A percentile compares a stretch with the other conserved stretches of the same genome.
phyloP scores from a whole-genome alignment of 2,797 vertebrate genomes.

The Harpagifer antarcticus region DNA sequence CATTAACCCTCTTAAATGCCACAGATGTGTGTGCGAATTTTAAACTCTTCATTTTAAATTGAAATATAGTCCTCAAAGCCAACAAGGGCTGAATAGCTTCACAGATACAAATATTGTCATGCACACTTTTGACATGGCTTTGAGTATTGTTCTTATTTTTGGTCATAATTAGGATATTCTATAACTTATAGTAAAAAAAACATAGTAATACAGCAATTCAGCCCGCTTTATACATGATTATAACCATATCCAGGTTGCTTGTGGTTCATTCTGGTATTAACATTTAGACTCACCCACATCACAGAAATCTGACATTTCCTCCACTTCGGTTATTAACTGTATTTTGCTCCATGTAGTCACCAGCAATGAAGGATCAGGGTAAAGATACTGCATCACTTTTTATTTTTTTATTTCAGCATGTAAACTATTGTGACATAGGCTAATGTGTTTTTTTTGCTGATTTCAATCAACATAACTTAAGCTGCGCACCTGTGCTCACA shows the following conservation, averaged over 20 bases:
- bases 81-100: too few relatives aligned
- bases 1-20: background rate
- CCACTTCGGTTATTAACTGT: background rate
- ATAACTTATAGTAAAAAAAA: background rate
- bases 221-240: too few relatives aligned
- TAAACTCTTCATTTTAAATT: background rate
- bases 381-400: background rate
- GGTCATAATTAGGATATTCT: conserved; percentile 10
- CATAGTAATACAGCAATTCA: background rate
- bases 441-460: background rate
- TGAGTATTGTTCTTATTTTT: conserved; percentile 12
- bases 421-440: background rate
- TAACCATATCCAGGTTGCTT: background rate
- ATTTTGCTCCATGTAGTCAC: background rate
- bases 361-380: background rate
- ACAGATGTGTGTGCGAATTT: too few relatives aligned
- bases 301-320: conserved; percentile 6
- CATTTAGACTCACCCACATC: background rate
- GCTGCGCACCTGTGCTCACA: background rate
- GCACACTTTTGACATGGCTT: background rate
- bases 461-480: background rate
- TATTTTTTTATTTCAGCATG: background rate
- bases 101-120: background rate
- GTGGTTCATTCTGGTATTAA: too few relatives aligned
- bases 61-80: background rate